phyloP scores from a whole-genome alignment of 2,113 vertebrate species.

The Sphyrna mokarran region DNA sequence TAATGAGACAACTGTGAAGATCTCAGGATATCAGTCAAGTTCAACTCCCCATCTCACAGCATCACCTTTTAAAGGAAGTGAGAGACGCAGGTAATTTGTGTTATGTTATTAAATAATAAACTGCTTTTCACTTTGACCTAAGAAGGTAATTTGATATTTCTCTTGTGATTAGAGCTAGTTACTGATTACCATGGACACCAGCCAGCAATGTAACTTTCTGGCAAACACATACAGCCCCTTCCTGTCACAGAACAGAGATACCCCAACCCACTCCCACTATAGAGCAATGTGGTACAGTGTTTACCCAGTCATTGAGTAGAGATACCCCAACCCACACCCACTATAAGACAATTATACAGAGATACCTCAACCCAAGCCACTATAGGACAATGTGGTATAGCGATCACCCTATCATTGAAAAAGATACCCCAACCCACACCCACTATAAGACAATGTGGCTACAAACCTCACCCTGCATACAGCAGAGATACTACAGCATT shows the following conservation, averaged over 20 bases:
- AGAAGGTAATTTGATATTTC: neutral
- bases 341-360: neutral
- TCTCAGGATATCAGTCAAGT: neutral
- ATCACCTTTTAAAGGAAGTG: neutral
- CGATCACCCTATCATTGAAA: too few relatives aligned
- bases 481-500: too few relatives aligned
- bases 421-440: too few relatives aligned
- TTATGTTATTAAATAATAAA: neutral
- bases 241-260: neutral
- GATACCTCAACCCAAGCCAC: neutral
- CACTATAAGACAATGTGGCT: neutral
- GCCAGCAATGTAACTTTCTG: neutral
- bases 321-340: neutral
- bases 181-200: neutral
- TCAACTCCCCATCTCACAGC: neutral
- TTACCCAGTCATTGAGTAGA: neutral
- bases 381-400: neutral
- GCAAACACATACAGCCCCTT: neutral
- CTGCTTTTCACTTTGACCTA: neutral
- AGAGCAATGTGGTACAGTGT: neutral
- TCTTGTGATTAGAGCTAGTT: neutral
- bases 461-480: neutral
- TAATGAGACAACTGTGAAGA: neutral
- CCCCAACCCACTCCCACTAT: neutral
- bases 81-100: neutral